These are phyloP conservation scores for Mugil cephalus DNA, from an alignment of 2,113 vertebrate species.

Conservation along the genomic window DNA sequence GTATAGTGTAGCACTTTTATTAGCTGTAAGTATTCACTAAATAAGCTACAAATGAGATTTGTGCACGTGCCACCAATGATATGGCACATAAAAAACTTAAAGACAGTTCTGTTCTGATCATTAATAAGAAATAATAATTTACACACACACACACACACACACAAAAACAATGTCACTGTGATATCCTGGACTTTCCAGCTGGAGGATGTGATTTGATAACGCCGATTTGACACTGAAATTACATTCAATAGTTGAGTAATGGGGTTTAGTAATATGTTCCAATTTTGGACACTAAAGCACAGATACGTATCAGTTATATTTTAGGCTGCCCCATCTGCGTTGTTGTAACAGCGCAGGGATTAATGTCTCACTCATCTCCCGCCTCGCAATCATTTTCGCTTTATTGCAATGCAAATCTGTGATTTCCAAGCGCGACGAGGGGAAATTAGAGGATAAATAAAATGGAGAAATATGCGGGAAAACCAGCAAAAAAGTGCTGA, in stretches of 20 bases:
- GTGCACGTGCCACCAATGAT: conserved; percentile 6
- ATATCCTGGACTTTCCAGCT: not conserved
- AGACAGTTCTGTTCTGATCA: not conserved
- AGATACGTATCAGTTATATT: not conserved
- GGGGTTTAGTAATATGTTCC: conserved; percentile 6
- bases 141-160: not conserved
- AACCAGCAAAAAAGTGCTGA: not conserved
- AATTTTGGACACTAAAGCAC: not conserved
- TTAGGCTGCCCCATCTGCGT: not conserved
- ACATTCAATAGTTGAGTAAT: conserved; percentile 3
- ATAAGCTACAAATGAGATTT: conserved; percentile 45
- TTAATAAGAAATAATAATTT: not conserved
- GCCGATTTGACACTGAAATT: not conserved
- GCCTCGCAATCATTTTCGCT: conserved; percentile 2
- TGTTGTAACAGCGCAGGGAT: conserved; percentile 20
- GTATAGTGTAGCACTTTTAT: conserved; percentile 14
- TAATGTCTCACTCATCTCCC: conserved; percentile 9
- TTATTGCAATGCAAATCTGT: conserved; percentile 24
- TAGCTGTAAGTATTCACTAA: conserved; percentile 10
- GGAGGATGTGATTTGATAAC: not conserved
- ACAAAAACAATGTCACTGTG: not conserved
- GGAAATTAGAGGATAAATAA: conserved; percentile 1
- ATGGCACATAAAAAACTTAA: conserved; percentile 17
- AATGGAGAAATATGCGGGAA: conserved; percentile 1
- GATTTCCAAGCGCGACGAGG: conserved; percentile 5